Evolutionary conservation across 2,113 vertebrate genomes (phyloP).

Genomic region (Bubo bubo): DNA sequence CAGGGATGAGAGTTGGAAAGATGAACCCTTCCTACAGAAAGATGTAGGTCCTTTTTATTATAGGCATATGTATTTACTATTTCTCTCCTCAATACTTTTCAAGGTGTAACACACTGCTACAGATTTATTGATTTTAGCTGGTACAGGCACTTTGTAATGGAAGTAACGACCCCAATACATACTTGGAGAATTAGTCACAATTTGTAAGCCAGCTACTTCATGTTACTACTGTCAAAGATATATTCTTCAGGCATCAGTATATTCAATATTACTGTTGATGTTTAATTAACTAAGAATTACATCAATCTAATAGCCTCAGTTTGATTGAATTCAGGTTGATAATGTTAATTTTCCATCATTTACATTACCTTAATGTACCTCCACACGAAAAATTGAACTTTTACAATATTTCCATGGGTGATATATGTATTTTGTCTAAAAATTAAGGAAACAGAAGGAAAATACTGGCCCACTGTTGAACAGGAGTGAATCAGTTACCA

Average conservation of each 20-base stretch:
- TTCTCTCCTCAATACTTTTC: background rate
- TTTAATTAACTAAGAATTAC: conserved; percentile 67
- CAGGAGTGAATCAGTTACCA: background rate
- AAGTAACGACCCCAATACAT: background rate
- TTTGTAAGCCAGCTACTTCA: background rate
- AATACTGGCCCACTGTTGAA: background rate
- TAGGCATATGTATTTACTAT: background rate
- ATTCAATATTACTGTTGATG: background rate
- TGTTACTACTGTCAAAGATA: background rate
- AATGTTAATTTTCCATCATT: conserved; percentile 76
- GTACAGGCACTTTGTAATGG: background rate
- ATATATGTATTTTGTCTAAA: background rate
- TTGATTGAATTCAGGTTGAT: conserved; percentile 72
- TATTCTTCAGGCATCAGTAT: conserved; percentile 11
- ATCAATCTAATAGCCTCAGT: conserved; percentile 59
- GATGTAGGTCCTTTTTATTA: background rate
- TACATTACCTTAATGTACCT: conserved; percentile 43
- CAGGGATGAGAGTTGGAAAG: background rate
- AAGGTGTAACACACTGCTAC: background rate
- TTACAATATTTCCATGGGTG: conserved; percentile 50
- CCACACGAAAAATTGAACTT: conserved; percentile 59
- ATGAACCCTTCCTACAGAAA: background rate
- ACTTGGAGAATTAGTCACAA: background rate
- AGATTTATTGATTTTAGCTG: background rate
- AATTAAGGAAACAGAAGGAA: background rate